Conservation (phyloP, 2,888 invertebrate species). For the Caenorhabditis zanzibari region DNA sequence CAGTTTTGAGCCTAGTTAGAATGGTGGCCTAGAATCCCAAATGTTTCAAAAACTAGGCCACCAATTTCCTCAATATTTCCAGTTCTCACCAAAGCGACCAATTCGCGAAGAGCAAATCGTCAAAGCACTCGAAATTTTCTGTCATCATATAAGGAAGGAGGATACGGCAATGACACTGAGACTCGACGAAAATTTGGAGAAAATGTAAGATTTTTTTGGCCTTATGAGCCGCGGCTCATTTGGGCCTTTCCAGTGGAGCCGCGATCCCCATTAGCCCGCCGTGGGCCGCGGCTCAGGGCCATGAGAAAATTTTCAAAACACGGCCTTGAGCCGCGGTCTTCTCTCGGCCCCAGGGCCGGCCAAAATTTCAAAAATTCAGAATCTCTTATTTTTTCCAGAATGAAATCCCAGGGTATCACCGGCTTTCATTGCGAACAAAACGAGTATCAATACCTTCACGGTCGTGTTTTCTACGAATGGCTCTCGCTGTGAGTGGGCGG, state of each 20-base stretch:
- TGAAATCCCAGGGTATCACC: conserved; percentile 44
- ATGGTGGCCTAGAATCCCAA: too few relatives aligned
- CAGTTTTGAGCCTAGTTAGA: too few relatives aligned
- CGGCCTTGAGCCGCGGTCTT: too few relatives aligned
- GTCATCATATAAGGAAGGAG: conserved; percentile 2
- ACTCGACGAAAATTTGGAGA: not conserved
- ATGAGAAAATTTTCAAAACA: too few relatives aligned
- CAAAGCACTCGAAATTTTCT: conserved; percentile 31
- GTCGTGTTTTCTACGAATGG: too few relatives aligned
- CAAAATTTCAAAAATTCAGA: not conserved
- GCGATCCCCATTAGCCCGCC: too few relatives aligned
- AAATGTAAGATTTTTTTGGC: conserved; percentile 16
- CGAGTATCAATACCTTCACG: not conserved
- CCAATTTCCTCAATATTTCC: not conserved
- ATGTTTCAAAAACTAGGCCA: not conserved
- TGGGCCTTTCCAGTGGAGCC: too few relatives aligned
- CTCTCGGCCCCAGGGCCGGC: too few relatives aligned
- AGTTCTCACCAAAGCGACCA: not conserved
- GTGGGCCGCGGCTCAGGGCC: too few relatives aligned
- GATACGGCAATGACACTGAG: not conserved
- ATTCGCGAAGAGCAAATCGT: not conserved
- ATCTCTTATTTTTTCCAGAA: conserved; percentile 8
- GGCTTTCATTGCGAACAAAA: conserved; percentile 30
- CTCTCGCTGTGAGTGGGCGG: too few relatives aligned
- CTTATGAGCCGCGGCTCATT: too few relatives aligned